Percentiles rank a stretch among this genome's conserved stretches.
Conservation (phyloP, 2,113 vertebrate species). For the Pteronura brasiliensis region DNA sequence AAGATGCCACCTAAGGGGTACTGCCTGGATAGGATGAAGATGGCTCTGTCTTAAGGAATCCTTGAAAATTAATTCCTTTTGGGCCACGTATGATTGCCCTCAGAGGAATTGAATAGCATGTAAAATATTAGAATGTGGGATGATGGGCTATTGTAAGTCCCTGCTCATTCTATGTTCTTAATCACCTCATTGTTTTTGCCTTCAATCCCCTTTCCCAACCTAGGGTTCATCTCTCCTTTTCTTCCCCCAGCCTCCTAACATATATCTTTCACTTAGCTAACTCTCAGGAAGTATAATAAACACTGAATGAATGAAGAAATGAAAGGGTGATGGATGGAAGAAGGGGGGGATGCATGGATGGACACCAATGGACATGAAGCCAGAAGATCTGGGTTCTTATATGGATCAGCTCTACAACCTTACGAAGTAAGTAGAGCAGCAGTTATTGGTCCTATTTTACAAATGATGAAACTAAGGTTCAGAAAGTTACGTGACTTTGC, state of each 20-base stretch:
- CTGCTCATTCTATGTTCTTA: not conserved
- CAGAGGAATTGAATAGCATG: not conserved
- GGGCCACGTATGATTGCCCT: not conserved
- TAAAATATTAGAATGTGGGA: not conserved
- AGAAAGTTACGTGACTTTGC: not conserved
- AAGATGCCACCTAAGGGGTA: not conserved
- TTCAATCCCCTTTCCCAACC: not conserved
- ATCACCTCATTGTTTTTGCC: not conserved
- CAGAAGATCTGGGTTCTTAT: not conserved
- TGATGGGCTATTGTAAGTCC: not conserved
- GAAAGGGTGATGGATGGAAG: not conserved
- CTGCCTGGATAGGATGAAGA: not conserved
- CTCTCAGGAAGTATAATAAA: not conserved
- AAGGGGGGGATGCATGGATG: not conserved
- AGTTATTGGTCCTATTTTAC: not conserved
- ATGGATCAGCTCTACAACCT: not conserved
- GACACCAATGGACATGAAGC: not conserved
- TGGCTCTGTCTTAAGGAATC: not conserved
- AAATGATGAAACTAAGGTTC: not conserved
- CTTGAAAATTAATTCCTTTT: not conserved
- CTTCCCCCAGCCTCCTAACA: not conserved
- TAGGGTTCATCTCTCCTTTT: not conserved
- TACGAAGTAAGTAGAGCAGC: not conserved
- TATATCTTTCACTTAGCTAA: not conserved
- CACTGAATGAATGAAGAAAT: not conserved